A percentile compares a stretch with the other conserved stretches of the same genome.
Evolutionary conservation across 2,113 vertebrate genomes (phyloP).

Genomic region (Antennarius striatus): DNA sequence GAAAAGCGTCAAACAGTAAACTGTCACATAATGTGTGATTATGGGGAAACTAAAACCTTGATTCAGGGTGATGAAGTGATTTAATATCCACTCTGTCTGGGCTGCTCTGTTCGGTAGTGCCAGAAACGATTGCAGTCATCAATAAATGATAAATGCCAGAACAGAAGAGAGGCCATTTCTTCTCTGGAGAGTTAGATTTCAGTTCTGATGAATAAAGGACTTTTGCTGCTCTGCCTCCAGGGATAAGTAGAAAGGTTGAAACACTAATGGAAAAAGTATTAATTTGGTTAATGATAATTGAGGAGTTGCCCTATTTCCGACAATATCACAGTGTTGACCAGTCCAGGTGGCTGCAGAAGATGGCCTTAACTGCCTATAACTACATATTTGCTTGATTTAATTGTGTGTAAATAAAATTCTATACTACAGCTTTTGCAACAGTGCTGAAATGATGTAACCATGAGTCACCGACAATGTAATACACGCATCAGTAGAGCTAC

Average conservation of each 20-base stretch:
- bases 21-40: conserved; percentile 31
- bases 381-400: neutral
- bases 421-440: neutral
- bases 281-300: conserved; percentile 40
- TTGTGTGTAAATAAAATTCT: conserved; percentile 6
- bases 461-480: conserved; percentile 4
- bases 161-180: conserved; percentile 50
- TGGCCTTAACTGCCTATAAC: neutral
- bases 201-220: conserved; percentile 44
- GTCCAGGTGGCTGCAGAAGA: conserved; percentile 3
- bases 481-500: conserved; percentile 1
- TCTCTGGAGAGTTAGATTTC: conserved; percentile 42
- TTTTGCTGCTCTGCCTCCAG: conserved; percentile 25
- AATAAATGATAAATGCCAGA: conserved; percentile 71
- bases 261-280: conserved; percentile 42
- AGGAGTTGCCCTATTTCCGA: conserved; percentile 4
- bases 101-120: conserved; percentile 57
- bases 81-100: conserved; percentile 69
- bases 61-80: conserved; percentile 67
- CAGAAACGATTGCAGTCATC: conserved; percentile 69
- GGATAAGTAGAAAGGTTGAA: conserved; percentile 39
- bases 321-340: conserved; percentile 25
- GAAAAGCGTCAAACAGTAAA: conserved; percentile 42
- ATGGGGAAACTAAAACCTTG: conserved; percentile 35
- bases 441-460: neutral